Conservation (phyloP, 2,113 vertebrate species). For the Actinemys pallida region DNA sequence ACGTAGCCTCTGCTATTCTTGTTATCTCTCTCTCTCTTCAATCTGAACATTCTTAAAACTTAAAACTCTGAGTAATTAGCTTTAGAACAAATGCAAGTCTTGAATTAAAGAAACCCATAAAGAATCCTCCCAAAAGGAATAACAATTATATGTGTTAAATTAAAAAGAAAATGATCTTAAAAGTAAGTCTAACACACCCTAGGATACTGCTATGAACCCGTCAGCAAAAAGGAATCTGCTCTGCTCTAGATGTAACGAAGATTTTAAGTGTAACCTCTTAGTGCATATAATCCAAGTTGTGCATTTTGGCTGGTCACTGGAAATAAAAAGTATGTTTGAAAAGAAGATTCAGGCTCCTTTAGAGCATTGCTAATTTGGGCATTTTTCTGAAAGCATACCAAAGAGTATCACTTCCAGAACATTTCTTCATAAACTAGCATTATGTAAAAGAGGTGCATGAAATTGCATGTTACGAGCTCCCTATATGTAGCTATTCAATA, state of each 20-base stretch:
- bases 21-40: background rate
- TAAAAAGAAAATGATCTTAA: background rate
- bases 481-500: background rate
- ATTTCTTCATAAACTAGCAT: background rate
- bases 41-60: background rate
- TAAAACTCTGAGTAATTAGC: background rate
- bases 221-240: background rate
- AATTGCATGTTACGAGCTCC: background rate
- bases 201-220: background rate
- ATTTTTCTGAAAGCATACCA: background rate
- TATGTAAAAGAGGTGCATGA: background rate
- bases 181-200: fast-evolving
- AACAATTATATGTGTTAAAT: background rate
- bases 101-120: background rate
- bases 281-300: background rate
- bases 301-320: background rate
- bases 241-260: background rate
- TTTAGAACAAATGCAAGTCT: background rate
- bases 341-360: background rate
- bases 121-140: background rate
- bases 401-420: background rate
- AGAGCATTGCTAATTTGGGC: background rate
- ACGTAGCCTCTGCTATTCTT: background rate
- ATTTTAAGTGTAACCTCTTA: background rate
- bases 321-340: background rate